Evolutionary conservation across 2,888 invertebrate species (phyloP).

Genomic region (Drosophila neutralis): DNA sequence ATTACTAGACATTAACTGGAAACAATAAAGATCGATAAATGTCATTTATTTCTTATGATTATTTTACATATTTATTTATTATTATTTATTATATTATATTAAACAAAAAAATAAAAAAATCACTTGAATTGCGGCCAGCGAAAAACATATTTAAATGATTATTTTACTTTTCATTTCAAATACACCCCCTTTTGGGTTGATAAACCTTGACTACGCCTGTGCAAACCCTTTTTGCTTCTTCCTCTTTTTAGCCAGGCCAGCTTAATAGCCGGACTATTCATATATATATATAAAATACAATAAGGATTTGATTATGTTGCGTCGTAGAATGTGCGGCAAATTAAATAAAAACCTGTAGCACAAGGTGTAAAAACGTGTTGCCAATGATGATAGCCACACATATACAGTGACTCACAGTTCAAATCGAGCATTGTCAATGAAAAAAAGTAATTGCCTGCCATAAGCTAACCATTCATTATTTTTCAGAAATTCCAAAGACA

Average conservation of each 20-base stretch:
- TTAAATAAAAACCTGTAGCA: conserved; percentile 54
- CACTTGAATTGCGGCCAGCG: no score
- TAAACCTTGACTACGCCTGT: neutral
- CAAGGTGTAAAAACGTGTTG: conserved; percentile 48
- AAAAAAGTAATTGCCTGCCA: no score
- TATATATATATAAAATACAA: neutral
- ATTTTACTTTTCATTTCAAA: neutral
- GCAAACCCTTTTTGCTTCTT: neutral
- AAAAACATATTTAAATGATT: neutral
- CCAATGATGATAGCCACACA: neutral
- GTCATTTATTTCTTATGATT: no score
- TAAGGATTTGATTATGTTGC: conserved; percentile 47
- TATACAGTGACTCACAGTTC: no score
- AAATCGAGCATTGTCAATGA: no score
- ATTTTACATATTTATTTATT: no score
- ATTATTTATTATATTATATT: neutral
- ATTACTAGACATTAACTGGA: no score
- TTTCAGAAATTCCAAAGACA: no score
- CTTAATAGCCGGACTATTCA: neutral
- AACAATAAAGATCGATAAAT: no score
- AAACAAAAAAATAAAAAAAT: neutral
- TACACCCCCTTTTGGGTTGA: neutral
- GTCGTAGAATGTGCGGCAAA: conserved; percentile 48
- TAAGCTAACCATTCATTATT: no score
- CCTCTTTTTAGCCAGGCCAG: neutral